Base-by-base conservation (phyloP, 2,888 invertebrate species). In the Oscheius sp. region DNA sequence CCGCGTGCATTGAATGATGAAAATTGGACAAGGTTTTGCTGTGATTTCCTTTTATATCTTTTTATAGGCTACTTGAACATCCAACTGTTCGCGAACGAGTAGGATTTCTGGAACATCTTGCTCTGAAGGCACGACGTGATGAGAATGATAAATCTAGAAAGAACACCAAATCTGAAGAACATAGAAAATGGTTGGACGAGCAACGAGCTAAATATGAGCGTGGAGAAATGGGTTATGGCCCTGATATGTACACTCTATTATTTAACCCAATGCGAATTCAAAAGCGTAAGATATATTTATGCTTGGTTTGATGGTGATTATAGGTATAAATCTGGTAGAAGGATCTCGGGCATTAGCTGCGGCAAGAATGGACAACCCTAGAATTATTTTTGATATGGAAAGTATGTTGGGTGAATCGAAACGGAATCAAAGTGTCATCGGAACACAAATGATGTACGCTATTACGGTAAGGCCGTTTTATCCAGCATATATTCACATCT, bases 191-290 rank as follows among this genome's bases (percentile, higher is more conserved):
- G 35, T 35, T 35, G 35, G 29, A 6, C 5, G 55, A 63, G 49
- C 2, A 16, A 73, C 70, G 35, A 56, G 35, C 43, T 55, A 21
- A 66, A 52, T 82, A 69, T 69, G 72, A 79, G 0, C 64, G 71
- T 5, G 85, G 85, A 3, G 80, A 73, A 35, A 85, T 85, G 84
- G 85, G 83, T 25, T 85, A 85, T 58, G 85, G 84, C 1, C 75
- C 81, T 5, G 78, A 72, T 2, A 61, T 83, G 72, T 76, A 85
- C 74, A 75, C 78, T 25, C 41, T 84, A 18, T 52, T 81, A 12
- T n/a, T 43, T 9, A 83, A 80, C 71, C 84, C 83, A 5, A 49
- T 79, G 63, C 55, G 82, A 27, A 74, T 76, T 64, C 70, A 75
- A 52, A 79, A 76, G 70, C 69, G 82, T 77, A n/a, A 56, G 5